These are phyloP conservation scores for Rafetus swinhoei DNA, from an alignment of 2,113 vertebrate species.

Conservation along the genomic window DNA sequence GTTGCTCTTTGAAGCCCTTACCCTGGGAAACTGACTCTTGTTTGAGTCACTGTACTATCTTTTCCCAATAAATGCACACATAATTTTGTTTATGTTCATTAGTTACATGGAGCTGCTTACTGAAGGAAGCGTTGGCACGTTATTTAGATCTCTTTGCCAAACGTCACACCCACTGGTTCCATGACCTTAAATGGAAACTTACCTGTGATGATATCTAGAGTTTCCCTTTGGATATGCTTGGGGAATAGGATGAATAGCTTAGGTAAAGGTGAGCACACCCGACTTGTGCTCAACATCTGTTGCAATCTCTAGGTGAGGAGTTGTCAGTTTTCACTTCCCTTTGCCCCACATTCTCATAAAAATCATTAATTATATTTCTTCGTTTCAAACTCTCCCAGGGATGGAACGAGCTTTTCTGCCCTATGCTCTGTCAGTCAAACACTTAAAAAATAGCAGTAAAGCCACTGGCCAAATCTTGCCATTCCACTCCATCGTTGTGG, in stretches of 20 bases:
- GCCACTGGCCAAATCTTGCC: not conserved
- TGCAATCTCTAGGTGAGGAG: not conserved
- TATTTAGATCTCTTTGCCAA: not conserved
- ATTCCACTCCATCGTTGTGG: not conserved
- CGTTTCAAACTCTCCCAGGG: not conserved
- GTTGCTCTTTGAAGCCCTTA: constrained; percentile 32
- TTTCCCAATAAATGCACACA: not conserved
- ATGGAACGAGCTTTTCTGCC: not conserved
- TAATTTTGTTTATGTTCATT: constrained; percentile 53
- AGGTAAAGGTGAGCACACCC: not conserved
- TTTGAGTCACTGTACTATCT: constrained; percentile 22
- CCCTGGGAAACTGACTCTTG: constrained; percentile 25
- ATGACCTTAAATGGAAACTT: constrained; percentile 15
- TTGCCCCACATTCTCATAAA: not conserved
- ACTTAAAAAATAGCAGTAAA: not conserved
- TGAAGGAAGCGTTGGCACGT: constrained; percentile 39
- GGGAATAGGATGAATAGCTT: not conserved
- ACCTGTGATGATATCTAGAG: constrained; percentile 33
- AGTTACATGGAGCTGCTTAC: constrained; percentile 29
- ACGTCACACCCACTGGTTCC: not conserved
- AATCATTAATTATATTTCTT: not conserved
- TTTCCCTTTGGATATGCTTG: not conserved
- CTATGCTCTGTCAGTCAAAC: not conserved
- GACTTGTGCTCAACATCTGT: fast-evolving
- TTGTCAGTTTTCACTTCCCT: not conserved